Conservation (phyloP, 2,888 invertebrate genomes). For the Theristus sp. region DNA sequence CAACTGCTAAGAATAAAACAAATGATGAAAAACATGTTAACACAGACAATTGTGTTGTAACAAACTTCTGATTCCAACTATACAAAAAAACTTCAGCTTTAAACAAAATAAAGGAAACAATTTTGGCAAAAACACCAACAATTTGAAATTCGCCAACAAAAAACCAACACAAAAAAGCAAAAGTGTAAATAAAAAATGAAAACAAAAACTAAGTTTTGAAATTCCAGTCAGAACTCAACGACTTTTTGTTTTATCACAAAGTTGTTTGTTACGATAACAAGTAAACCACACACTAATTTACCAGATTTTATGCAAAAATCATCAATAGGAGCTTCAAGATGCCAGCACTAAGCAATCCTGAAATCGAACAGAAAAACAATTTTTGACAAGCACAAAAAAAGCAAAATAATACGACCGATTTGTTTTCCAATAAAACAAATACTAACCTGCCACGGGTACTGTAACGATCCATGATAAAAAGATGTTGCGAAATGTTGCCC, state of each 20-base stretch:
- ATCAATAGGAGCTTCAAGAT: neutral
- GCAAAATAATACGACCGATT: neutral
- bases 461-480: constrained; percentile 94
- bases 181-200: neutral
- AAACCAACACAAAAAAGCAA: neutral
- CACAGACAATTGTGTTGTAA: no score
- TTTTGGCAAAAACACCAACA: neutral
- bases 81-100: neutral
- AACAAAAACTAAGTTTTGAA: neutral
- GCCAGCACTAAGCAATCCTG: neutral
- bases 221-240: neutral
- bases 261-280: no score
- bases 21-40: no score
- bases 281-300: neutral
- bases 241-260: neutral
- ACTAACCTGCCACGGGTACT: constrained; percentile 48
- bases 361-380: neutral
- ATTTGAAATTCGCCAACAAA: neutral
- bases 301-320: neutral
- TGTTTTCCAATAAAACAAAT: constrained; percentile 14
- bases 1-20: no score
- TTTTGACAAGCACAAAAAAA: neutral
- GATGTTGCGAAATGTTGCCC: constrained; percentile 54
- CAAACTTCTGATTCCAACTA: no score
- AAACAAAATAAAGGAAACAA: neutral